phyloP scores from a whole-genome alignment of 2,797 vertebrate genomes.

The Propithecus deckenii region DNA sequence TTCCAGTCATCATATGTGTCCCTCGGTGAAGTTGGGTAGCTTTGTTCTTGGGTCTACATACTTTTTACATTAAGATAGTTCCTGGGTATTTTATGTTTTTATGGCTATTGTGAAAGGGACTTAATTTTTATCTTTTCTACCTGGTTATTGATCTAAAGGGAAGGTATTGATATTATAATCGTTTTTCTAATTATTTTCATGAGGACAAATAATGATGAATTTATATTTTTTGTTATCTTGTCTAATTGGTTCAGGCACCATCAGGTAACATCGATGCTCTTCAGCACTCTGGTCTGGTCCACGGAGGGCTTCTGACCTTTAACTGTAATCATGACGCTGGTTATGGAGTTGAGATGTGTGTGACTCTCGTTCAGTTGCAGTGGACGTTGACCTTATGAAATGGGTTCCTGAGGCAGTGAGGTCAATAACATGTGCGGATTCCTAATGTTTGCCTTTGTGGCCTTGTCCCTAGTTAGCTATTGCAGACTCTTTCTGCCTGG shows the following conservation, averaged over 20 bases:
- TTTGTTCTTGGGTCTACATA: not conserved
- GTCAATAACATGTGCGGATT: not conserved
- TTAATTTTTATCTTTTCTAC: not conserved
- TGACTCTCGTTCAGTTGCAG: not conserved
- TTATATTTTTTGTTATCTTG: not conserved
- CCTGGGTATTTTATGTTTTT: not conserved
- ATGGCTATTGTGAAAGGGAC: not conserved
- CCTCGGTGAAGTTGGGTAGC: not conserved
- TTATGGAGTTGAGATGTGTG: not conserved
- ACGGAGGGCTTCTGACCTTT: not conserved
- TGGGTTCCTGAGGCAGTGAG: not conserved
- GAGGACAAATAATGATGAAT: not conserved
- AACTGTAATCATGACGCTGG: not conserved
- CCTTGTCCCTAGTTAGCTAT: not conserved
- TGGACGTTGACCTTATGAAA: not conserved
- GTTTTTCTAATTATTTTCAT: not conserved
- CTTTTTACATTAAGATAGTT: not conserved
- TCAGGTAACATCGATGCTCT: not conserved
- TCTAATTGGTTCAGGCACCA: no score
- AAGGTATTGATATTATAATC: not conserved
- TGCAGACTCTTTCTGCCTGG: not conserved
- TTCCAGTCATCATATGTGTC: not conserved
- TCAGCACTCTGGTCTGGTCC: not conserved
- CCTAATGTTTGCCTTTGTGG: not conserved
- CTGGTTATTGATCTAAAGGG: not conserved